These are phyloP conservation scores for Gastrophryne carolinensis DNA, from an alignment of 2,797 vertebrate genomes.

Conservation along the genomic window DNA sequence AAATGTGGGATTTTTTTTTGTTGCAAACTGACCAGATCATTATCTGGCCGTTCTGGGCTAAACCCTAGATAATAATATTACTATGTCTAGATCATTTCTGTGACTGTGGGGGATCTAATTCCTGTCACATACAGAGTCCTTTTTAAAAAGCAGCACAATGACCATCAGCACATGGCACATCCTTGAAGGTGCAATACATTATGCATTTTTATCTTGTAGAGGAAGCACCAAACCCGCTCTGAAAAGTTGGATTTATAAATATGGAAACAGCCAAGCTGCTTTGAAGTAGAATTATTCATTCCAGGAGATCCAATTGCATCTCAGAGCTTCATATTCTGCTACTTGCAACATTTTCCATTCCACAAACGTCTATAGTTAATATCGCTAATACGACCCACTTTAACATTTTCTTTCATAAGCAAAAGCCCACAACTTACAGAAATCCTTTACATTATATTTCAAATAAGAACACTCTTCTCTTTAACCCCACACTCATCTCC, in stretches of 20 bases:
- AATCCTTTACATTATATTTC: not conserved
- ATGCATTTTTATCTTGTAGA: too few relatives aligned
- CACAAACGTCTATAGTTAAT: constrained; percentile 1
- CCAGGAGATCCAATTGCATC: not conserved
- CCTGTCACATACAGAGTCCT: too few relatives aligned
- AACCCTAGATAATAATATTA: too few relatives aligned
- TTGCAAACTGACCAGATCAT: too few relatives aligned
- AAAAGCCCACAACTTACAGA: not conserved
- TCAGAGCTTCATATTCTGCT: constrained; percentile 19
- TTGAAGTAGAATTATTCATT: constrained; percentile 37
- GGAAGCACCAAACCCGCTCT: not conserved
- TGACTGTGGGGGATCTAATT: too few relatives aligned
- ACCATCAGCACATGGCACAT: constrained; percentile 19
- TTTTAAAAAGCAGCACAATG: not conserved
- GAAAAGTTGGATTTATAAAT: not conserved
- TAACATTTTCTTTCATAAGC: constrained; percentile 9
- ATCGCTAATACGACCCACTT: not conserved
- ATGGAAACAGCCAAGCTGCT: constrained; percentile 19
- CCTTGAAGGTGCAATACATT: too few relatives aligned
- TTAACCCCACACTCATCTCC: constrained; percentile 24
- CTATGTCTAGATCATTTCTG: too few relatives aligned
- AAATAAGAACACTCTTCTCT: constrained; percentile 21
- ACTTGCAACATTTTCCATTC: constrained; percentile 15
- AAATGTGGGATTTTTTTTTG: too few relatives aligned
- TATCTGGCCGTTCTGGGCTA: too few relatives aligned